phyloP scores from a whole-genome alignment of 1,140 invertebrate species.

The Listronotus bonariensis region DNA sequence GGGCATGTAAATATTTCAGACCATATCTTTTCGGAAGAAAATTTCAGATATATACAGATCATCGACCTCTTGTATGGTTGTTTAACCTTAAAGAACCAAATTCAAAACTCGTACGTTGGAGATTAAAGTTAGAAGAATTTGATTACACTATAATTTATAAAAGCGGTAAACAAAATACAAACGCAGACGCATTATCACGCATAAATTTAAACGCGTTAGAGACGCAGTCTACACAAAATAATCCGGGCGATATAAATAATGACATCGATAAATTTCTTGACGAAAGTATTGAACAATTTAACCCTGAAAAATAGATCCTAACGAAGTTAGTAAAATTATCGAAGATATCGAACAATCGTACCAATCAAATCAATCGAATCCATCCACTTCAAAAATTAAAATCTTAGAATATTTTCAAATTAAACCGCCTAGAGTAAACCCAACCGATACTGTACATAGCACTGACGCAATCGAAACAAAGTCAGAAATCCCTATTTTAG shows the following conservation, averaged over 20 bases:
- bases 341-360: neutral
- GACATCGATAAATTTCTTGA: constrained; percentile 1
- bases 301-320: neutral
- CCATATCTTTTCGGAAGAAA: constrained; percentile 37
- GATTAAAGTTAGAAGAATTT: constrained; percentile 54
- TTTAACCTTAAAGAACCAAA: constrained; percentile 54
- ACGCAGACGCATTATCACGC: constrained; percentile 18
- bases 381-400: constrained; percentile 8
- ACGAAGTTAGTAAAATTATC: neutral
- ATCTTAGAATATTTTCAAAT: constrained; percentile 6
- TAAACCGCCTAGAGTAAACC: constrained; percentile 5
- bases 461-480: neutral
- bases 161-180: constrained; percentile 49
- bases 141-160: constrained; percentile 56
- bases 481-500: neutral
- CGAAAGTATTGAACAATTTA: too few species aligned
- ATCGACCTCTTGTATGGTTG: constrained; percentile 46
- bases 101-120: constrained; percentile 57
- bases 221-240: constrained; percentile 6
- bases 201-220: constrained; percentile 9
- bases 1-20: constrained; percentile 40
- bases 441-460: neutral
- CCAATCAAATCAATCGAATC: neutral
- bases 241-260: constrained; percentile 13
- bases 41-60: constrained; percentile 38